A percentile compares a stretch with the other conserved stretches of the same genome.
These are phyloP conservation scores for Triplophysa tibetana DNA, from an alignment of 2,113 vertebrate species.

Conservation along the genomic window DNA sequence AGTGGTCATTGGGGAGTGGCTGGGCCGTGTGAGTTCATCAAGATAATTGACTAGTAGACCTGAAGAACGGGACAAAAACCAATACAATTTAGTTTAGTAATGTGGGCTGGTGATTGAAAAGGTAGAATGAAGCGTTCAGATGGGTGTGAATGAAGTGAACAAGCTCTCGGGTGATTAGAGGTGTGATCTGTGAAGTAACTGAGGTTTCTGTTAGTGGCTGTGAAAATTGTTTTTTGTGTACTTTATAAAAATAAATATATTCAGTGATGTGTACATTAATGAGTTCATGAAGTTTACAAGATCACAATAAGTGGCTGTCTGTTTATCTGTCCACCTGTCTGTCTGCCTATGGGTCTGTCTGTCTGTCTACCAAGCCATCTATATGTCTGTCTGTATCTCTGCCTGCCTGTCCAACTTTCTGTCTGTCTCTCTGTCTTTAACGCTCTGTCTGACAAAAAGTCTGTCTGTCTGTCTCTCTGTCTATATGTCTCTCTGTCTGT, in stretches of 20 bases:
- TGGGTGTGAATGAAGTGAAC: background rate
- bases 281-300: background rate
- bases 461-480: too few species aligned
- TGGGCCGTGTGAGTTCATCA: background rate
- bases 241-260: background rate
- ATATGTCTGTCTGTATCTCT: too few species aligned
- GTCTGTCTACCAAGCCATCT: too few species aligned
- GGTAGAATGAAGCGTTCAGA: constrained; percentile 9
- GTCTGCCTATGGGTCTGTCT: too few species aligned
- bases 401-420: too few species aligned
- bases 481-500: too few species aligned
- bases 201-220: background rate
- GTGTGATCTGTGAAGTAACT: constrained; percentile 9
- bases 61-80: background rate
- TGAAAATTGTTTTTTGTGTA: too few species aligned
- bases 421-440: too few species aligned
- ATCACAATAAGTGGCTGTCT: background rate
- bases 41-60: constrained; percentile 17
- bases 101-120: constrained; percentile 7
- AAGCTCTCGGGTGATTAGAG: background rate
- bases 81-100: background rate
- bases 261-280: background rate
- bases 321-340: too few species aligned
- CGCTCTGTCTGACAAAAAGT: too few species aligned
- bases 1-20: constrained; percentile 13